A percentile compares a stretch with the other conserved stretches of the same genome.
phyloP scores from a whole-genome alignment of 2,888 invertebrate genomes.

The Achlya flavicornis region DNA sequence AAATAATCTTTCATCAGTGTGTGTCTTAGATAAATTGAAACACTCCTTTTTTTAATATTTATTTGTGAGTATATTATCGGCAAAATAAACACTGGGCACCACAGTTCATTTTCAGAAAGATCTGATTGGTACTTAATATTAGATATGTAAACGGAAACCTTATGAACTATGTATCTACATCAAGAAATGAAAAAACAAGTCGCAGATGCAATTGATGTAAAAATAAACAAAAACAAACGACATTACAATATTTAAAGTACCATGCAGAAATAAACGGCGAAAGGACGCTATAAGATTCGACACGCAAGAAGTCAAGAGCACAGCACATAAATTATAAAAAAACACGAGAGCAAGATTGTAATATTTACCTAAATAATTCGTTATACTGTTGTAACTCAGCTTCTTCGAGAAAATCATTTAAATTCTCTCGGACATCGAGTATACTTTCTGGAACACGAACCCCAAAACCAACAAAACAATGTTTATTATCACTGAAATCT shows the following conservation, averaged over 20 bases:
- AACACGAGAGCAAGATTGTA: conserved; percentile 8
- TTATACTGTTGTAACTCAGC: conserved; percentile 97
- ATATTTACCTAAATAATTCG: conserved; percentile 88
- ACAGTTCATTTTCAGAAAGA: no score
- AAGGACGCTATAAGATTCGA: conserved; percentile 17
- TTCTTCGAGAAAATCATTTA: conserved; percentile 93
- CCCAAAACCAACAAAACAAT: conserved; percentile 21
- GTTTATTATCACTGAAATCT: background rate
- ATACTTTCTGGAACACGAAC: conserved; percentile 58
- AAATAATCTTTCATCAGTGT: no score
- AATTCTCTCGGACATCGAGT: conserved; percentile 60
- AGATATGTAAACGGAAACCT: no score
- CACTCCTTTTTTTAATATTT: no score
- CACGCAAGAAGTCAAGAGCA: conserved; percentile 8
- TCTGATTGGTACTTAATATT: no score
- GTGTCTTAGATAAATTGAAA: no score
- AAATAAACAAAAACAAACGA: conserved; percentile 16
- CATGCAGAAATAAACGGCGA: conserved; percentile 17
- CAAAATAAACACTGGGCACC: no score
- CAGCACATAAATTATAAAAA: conserved; percentile 13
- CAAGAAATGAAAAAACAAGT: background rate
- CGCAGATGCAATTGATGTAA: background rate
- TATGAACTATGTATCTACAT: background rate
- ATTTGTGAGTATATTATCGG: no score
- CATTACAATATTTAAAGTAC: background rate